Conservation (phyloP, 2,113 vertebrate species). For the Tamias sibiricus region DNA sequence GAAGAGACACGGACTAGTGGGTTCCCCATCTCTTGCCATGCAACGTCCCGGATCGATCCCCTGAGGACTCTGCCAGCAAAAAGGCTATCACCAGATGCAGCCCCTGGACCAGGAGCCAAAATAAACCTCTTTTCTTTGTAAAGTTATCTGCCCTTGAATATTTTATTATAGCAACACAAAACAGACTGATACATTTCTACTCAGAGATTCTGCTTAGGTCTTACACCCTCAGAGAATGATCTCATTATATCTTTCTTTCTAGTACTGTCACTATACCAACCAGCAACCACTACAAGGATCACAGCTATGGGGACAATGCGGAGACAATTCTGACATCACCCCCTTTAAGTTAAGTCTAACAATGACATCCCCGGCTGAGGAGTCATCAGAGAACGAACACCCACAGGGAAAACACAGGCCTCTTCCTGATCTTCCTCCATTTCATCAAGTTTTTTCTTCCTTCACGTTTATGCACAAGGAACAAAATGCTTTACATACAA, state of each 20-base stretch:
- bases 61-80: neutral
- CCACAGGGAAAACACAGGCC: neutral
- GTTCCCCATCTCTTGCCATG: neutral
- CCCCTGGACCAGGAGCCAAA: neutral
- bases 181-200: neutral
- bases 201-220: neutral
- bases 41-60: neutral
- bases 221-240: neutral
- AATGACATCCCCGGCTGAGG: neutral
- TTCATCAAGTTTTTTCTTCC: neutral
- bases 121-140: neutral
- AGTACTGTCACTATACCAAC: neutral
- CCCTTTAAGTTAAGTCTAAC: neutral
- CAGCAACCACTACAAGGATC: neutral
- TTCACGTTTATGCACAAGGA: neutral
- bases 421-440: neutral
- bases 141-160: neutral
- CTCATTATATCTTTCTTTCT: neutral
- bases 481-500: neutral
- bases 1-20: neutral
- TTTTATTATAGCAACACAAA: neutral
- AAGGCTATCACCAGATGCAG: neutral
- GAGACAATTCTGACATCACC: neutral
- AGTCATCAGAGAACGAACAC: neutral
- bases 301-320: neutral